A percentile compares a stretch with the other conserved stretches of the same genome.
phyloP scores from a whole-genome alignment of 2,797 vertebrate genomes.

The Paedocypris micromegethes region DNA sequence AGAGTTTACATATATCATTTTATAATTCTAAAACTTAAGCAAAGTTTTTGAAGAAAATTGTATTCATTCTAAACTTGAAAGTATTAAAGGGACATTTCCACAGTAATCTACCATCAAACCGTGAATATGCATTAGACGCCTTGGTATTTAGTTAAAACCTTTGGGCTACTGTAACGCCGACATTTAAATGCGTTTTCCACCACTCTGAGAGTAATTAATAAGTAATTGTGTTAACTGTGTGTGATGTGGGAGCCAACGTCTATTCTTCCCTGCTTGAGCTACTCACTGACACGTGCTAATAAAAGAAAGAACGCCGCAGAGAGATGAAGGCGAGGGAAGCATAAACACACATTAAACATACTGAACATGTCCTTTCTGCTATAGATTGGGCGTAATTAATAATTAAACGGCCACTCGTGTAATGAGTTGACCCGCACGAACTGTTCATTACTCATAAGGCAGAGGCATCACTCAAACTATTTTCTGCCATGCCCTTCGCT shows the following conservation, averaged over 20 bases:
- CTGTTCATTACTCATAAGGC: constrained; percentile 94
- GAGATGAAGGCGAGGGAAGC: constrained; percentile 62
- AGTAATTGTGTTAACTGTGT: constrained; percentile 54
- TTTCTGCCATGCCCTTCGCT: constrained; percentile 75
- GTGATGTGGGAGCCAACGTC: constrained; percentile 33
- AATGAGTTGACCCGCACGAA: constrained; percentile 95
- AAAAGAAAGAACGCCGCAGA: constrained; percentile 70
- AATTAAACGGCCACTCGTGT: constrained; percentile 95
- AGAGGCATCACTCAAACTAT: constrained; percentile 92
- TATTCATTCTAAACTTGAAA: background rate
- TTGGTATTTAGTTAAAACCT: constrained; percentile 30
- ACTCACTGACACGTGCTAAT: constrained; percentile 80
- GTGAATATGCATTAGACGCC: constrained; percentile 29
- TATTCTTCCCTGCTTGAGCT: constrained; percentile 48
- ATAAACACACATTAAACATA: constrained; percentile 85
- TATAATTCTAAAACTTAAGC: too few species aligned
- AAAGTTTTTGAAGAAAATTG: too few species aligned
- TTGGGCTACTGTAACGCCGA: constrained; percentile 64
- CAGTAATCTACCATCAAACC: background rate
- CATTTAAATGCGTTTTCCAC: constrained; percentile 75
- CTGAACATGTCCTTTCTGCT: constrained; percentile 88
- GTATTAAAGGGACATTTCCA: constrained; percentile 1
- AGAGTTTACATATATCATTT: too few species aligned
- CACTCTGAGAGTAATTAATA: constrained; percentile 69
- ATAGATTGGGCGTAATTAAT: constrained; percentile 95